Conservation (phyloP, 2,113 vertebrate genomes). For the Proteles cristata region DNA sequence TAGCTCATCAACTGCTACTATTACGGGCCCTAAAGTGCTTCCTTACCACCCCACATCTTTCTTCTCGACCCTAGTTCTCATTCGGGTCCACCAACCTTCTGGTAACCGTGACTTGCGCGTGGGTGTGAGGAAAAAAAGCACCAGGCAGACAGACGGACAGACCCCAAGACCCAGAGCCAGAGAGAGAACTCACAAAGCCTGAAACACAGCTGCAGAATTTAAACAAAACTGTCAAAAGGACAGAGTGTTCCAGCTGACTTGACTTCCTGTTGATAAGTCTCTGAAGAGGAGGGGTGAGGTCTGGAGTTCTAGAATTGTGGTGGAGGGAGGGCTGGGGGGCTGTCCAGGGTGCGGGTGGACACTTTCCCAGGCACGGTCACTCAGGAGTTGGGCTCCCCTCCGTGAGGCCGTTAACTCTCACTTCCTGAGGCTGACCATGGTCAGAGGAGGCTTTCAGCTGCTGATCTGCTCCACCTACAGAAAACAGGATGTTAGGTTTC, state of each 20-base stretch:
- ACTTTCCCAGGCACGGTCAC: not conserved
- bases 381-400: slow-evolving; percentile 36
- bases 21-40: not conserved
- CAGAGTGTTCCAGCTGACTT: slow-evolving; percentile 80
- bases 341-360: not conserved
- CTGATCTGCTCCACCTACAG: slow-evolving; percentile 46
- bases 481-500: slow-evolving; percentile 87
- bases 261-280: slow-evolving; percentile 84
- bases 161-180: not conserved
- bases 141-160: not conserved
- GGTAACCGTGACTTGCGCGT: not conserved
- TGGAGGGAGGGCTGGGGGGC: not conserved
- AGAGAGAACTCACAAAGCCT: not conserved
- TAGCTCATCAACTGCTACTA: not conserved
- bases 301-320: not conserved
- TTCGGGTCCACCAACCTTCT: not conserved
- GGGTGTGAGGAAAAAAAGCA: not conserved
- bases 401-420: slow-evolving; percentile 30
- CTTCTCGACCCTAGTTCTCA: not conserved
- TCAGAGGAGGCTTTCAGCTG: slow-evolving; percentile 56
- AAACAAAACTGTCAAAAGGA: slow-evolving; percentile 70
- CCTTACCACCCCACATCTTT: not conserved
- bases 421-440: slow-evolving; percentile 80
- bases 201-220: slow-evolving; percentile 81
- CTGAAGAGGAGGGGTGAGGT: slow-evolving; percentile 75